A percentile compares a stretch with the other conserved stretches of the same genome.
Evolutionary conservation across 2,888 invertebrate genomes (phyloP).

Genomic region (Oxyscelio sp.): DNA sequence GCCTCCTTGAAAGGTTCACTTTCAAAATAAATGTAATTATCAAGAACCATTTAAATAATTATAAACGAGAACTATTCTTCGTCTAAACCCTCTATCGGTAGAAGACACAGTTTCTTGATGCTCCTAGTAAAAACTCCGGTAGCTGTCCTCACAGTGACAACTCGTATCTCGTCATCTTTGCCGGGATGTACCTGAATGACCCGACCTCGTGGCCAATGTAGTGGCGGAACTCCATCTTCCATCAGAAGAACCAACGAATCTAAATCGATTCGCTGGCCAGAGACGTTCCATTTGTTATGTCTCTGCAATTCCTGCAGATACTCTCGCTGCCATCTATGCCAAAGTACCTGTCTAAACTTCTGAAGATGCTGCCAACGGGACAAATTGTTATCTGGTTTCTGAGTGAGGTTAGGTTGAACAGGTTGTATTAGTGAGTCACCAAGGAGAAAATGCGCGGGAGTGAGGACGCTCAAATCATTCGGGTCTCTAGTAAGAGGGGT

Average conservation of each 20-base stretch:
- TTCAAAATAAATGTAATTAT: not conserved
- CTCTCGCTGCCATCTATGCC: conserved; percentile 6
- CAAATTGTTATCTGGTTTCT: not conserved
- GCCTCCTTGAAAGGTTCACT: not conserved
- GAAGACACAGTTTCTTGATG: not conserved
- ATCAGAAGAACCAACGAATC: conserved; percentile 3
- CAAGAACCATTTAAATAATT: too few species aligned
- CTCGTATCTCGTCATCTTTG: not conserved
- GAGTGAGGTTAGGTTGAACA: not conserved
- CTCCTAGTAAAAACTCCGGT: not conserved
- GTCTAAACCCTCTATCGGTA: not conserved
- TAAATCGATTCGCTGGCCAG: not conserved
- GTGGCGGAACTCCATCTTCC: not conserved
- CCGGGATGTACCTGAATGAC: not conserved
- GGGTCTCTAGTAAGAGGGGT: too few species aligned
- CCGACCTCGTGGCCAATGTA: not conserved
- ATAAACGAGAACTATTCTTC: not conserved
- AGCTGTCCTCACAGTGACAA: not conserved
- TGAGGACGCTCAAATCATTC: too few species aligned
- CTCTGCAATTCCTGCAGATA: conserved; percentile 3
- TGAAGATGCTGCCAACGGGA: not conserved
- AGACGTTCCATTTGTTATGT: not conserved
- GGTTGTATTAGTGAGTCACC: conserved; percentile 19
- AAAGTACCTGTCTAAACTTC: not conserved
- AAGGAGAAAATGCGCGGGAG: conserved; percentile 24